Evolutionary conservation across 1,140 invertebrate genomes (phyloP).

Genomic region (Sarcophaga peregrina): DNA sequence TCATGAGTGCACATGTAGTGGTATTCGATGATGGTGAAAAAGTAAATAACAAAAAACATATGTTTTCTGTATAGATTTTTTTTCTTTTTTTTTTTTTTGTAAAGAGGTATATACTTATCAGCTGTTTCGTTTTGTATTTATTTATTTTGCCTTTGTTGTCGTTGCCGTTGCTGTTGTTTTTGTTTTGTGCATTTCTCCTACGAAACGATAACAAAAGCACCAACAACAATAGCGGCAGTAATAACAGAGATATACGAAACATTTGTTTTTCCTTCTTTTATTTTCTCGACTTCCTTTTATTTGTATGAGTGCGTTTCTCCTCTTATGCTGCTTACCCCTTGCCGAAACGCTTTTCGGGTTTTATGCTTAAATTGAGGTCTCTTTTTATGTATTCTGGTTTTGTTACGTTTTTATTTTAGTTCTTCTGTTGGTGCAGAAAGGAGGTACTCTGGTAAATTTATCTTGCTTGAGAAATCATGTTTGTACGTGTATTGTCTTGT

Average conservation of each 20-base stretch:
- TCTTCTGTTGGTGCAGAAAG: background rate
- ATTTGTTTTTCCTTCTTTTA: slow-evolving; percentile 14
- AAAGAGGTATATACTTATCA: slow-evolving; percentile 24
- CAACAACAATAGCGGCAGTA: background rate
- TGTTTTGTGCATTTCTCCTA: slow-evolving; percentile 31
- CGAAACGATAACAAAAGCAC: slow-evolving; percentile 2
- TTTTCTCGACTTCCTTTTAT: slow-evolving; percentile 30
- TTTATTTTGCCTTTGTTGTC: too few species aligned
- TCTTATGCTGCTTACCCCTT: background rate
- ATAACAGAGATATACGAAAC: too few species aligned
- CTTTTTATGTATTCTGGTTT: background rate
- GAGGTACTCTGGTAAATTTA: slow-evolving; percentile 27
- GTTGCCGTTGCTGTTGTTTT: too few species aligned
- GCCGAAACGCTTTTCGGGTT: background rate
- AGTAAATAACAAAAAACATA: slow-evolving; percentile 27
- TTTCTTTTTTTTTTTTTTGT: too few species aligned
- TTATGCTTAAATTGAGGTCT: slow-evolving; percentile 15
- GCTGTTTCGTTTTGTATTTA: slow-evolving; percentile 27
- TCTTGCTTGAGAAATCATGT: slow-evolving; percentile 40
- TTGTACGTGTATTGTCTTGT: slow-evolving; percentile 42
- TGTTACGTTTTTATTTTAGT: background rate
- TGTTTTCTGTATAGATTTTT: slow-evolving; percentile 12
- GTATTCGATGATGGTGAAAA: background rate
- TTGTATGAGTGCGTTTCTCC: slow-evolving; percentile 15
- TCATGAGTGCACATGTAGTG: too few species aligned